Conservation (phyloP, 2,797 vertebrate genomes). For the Anguilla obscura region DNA sequence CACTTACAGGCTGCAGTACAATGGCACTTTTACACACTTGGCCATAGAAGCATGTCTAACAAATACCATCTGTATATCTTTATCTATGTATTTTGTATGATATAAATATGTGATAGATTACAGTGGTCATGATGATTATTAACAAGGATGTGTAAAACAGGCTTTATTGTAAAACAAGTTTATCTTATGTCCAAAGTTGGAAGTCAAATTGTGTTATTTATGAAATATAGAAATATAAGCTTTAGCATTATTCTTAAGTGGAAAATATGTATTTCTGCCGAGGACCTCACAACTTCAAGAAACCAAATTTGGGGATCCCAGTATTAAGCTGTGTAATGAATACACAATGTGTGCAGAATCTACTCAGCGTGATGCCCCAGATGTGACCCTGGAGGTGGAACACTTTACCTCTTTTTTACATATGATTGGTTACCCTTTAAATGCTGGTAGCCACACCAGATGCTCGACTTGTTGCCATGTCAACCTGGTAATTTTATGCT, state of each 20-base stretch:
- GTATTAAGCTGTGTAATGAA: background rate
- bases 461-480: conserved; percentile 32
- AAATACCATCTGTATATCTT: background rate
- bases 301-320: background rate
- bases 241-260: background rate
- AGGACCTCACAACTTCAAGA: background rate
- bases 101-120: background rate
- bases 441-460: background rate
- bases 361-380: background rate
- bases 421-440: conserved; percentile 3
- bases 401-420: background rate
- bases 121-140: background rate
- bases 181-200: background rate
- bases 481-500: conserved; percentile 13
- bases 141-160: background rate
- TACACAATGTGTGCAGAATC: background rate
- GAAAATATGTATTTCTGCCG: background rate
- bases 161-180: background rate
- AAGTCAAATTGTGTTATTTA: background rate
- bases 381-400: background rate
- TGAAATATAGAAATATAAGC: background rate
- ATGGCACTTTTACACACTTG: background rate
- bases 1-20: background rate
- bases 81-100: background rate
- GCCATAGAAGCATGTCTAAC: background rate